Conservation (phyloP, 2,888 invertebrate genomes). For the Nephrotoma guestfalica region DNA sequence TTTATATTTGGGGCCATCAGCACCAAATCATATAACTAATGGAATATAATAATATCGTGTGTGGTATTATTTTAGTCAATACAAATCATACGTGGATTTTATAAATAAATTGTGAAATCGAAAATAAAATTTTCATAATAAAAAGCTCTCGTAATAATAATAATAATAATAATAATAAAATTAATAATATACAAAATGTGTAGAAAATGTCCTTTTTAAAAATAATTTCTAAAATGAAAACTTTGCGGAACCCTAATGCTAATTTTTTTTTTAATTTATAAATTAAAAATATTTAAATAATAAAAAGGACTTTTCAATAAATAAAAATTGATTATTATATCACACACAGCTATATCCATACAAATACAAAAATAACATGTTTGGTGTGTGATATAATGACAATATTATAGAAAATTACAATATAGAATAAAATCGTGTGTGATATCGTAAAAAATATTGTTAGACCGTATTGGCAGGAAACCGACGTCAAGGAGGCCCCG, state of each 20-base stretch:
- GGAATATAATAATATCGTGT: not conserved
- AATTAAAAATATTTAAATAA: not conserved
- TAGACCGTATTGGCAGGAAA: conserved; percentile 31
- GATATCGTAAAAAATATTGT: conserved; percentile 4
- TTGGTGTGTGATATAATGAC: not conserved
- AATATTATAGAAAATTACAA: not conserved
- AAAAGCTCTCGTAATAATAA: not conserved
- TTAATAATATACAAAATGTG: not conserved
- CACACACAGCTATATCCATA: not conserved
- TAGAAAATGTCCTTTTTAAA: not conserved
- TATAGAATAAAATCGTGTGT: not conserved
- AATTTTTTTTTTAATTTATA: not conserved
- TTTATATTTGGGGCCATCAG: not conserved
- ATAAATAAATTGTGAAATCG: not conserved
- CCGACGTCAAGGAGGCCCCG: conserved; percentile 30
- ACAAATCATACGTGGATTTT: not conserved
- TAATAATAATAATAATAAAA: not conserved
- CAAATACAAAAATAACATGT: not conserved
- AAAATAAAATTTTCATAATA: not conserved
- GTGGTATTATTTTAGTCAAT: not conserved
- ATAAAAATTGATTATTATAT: not conserved
- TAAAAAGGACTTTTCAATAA: not conserved
- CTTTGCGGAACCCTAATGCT: not conserved
- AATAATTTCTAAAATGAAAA: not conserved
- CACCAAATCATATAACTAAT: not conserved